Percentiles rank a stretch among this genome's conserved stretches.
Evolutionary conservation across 1,140 invertebrate species (phyloP).

Genomic region (Hycleus cichorii): DNA sequence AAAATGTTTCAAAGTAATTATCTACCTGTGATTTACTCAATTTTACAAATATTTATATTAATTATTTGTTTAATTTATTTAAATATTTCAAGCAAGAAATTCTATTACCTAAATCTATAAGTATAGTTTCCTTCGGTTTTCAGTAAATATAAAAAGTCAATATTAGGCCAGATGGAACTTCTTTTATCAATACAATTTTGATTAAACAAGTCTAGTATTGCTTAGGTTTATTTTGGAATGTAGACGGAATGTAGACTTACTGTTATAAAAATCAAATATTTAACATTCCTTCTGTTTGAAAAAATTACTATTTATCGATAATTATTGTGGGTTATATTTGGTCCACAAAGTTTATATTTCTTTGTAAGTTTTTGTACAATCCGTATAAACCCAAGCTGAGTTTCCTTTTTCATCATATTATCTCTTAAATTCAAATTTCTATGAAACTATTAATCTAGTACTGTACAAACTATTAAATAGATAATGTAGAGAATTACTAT

Average conservation of each 20-base stretch:
- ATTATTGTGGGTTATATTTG: conserved; percentile 31
- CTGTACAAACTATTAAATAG: conserved; percentile 31
- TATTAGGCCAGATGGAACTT: conserved; percentile 30
- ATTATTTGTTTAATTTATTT: too few species aligned
- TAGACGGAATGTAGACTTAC: conserved; percentile 28
- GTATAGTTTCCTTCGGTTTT: too few species aligned
- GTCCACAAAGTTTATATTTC: conserved; percentile 23
- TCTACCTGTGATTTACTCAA: too few species aligned
- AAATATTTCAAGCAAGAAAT: too few species aligned
- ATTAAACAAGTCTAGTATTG: conserved; percentile 27
- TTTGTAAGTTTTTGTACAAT: conserved; percentile 15
- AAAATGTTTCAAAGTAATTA: too few species aligned
- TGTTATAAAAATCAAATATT: conserved; percentile 13
- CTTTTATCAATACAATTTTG: conserved; percentile 13
- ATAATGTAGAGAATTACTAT: conserved; percentile 25
- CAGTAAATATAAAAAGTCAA: too few species aligned
- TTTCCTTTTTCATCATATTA: conserved; percentile 2
- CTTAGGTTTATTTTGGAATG: conserved; percentile 30
- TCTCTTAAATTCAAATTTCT: neutral
- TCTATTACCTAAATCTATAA: too few species aligned
- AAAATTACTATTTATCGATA: conserved; percentile 13
- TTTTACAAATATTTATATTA: too few species aligned
- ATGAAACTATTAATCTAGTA: conserved; percentile 23
- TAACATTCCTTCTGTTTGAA: neutral
- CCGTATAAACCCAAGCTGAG: conserved; percentile 26